phyloP scores from a whole-genome alignment of 2,797 vertebrate species.

The Scarus forsteni region DNA sequence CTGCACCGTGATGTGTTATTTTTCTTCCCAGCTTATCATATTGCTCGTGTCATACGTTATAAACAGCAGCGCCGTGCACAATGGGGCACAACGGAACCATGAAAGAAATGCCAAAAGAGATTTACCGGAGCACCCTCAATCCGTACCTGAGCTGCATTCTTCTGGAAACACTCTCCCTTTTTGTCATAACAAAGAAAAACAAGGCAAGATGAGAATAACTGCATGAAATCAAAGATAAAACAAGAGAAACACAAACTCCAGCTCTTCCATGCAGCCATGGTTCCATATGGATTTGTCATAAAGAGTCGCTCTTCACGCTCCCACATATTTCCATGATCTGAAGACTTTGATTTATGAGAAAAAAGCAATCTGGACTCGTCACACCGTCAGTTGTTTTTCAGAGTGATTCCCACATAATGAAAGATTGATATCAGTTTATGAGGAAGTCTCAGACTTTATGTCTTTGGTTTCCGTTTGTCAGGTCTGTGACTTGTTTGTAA shows the following conservation, averaged over 20 bases:
- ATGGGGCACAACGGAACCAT: slow-evolving; percentile 24
- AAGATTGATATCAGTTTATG: slow-evolving; percentile 11
- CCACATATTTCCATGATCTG: neutral
- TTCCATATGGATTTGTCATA: slow-evolving; percentile 7
- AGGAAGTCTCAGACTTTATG: neutral
- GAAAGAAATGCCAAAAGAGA: slow-evolving; percentile 28
- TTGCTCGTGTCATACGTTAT: slow-evolving; percentile 28
- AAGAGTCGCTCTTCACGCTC: slow-evolving; percentile 3
- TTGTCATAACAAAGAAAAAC: slow-evolving; percentile 30
- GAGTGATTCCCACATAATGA: slow-evolving; percentile 24
- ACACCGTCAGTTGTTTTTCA: slow-evolving; percentile 1
- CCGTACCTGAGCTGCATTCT: slow-evolving; percentile 26
- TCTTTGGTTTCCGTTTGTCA: neutral
- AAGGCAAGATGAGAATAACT: slow-evolving; percentile 1
- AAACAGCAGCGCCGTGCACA: slow-evolving; percentile 37
- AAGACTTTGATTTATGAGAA: slow-evolving; percentile 1
- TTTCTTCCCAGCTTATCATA: slow-evolving; percentile 35
- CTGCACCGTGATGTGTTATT: slow-evolving; percentile 12
- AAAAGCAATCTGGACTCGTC: neutral
- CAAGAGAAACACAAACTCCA: neutral
- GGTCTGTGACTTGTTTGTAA: neutral
- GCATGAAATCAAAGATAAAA: slow-evolving; percentile 10
- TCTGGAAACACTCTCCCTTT: slow-evolving; percentile 8
- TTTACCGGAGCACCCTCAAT: slow-evolving; percentile 6
- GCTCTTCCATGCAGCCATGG: neutral